These are phyloP conservation scores for Natrix natrix DNA, from an alignment of 2,797 vertebrate species.

Conservation along the genomic window DNA sequence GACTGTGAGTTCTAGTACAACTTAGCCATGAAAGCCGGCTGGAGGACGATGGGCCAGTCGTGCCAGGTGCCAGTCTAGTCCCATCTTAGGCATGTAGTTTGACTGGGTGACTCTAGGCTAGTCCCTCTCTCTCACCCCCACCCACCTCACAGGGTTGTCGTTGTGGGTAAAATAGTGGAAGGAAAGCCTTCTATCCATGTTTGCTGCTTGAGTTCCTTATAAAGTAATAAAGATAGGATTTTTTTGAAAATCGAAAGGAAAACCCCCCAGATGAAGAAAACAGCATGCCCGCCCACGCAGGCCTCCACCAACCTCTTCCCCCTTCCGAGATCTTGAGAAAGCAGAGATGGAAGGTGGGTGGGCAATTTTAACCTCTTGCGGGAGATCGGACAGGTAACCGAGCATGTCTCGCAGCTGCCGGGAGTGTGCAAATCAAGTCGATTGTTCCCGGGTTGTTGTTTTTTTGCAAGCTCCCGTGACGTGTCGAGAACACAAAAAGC, in stretches of 20 bases:
- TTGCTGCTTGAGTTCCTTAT: too few species aligned
- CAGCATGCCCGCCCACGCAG: not conserved
- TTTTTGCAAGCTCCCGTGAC: slow-evolving; percentile 41
- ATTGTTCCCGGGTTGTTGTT: slow-evolving; percentile 51
- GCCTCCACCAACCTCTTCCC: not conserved
- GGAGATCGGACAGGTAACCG: slow-evolving; percentile 52
- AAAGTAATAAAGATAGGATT: not conserved
- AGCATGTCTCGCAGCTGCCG: slow-evolving; percentile 66
- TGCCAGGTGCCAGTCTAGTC: too few species aligned
- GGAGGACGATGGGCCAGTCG: accelerated
- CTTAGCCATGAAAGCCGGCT: too few species aligned
- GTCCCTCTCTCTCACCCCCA: too few species aligned
- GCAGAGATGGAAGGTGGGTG: not conserved
- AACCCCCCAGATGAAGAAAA: not conserved
- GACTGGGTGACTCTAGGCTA: too few species aligned
- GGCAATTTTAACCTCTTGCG: not conserved
- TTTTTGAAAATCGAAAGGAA: not conserved
- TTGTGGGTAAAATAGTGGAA: too few species aligned
- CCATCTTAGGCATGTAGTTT: too few species aligned
- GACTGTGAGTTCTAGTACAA: too few species aligned
- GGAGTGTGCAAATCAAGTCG: slow-evolving; percentile 59
- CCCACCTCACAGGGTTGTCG: too few species aligned
- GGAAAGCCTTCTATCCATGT: too few species aligned
- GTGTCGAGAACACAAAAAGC: slow-evolving; percentile 63
- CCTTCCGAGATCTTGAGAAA: not conserved